Evolutionary conservation across 2,113 vertebrate species (phyloP).

Genomic region (Corvus moneduloides): DNA sequence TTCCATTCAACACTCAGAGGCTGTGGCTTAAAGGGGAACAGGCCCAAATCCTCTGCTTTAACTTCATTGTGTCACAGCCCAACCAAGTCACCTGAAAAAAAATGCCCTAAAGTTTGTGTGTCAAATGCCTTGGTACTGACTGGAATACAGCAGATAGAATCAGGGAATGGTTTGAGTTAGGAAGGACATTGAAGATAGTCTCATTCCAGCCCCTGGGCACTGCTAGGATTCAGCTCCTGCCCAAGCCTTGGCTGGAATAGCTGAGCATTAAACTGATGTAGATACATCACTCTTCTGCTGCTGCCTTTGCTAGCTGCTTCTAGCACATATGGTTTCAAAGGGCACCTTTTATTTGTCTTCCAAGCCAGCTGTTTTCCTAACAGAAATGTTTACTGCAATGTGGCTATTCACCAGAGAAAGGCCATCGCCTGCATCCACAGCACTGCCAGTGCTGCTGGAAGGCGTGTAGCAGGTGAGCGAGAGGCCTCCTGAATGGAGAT

Average conservation of each 20-base stretch:
- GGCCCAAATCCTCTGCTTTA: background rate
- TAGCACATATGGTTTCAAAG: background rate
- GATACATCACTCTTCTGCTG: background rate
- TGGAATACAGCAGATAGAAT: background rate
- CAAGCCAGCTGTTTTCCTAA: background rate
- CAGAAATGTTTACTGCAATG: background rate
- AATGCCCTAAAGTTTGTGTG: background rate
- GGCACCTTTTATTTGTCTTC: background rate
- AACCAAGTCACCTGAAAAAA: background rate
- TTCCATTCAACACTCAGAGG: background rate
- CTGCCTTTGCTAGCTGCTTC: background rate
- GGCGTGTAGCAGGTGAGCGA: accelerated
- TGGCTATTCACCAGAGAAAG: background rate
- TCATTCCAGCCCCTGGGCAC: background rate
- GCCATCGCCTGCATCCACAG: accelerated
- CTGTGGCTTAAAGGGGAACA: background rate
- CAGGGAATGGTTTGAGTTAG: background rate
- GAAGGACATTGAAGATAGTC: background rate
- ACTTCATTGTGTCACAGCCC: background rate
- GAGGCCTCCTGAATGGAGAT: background rate
- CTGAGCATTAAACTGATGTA: background rate
- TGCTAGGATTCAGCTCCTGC: background rate
- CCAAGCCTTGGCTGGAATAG: background rate
- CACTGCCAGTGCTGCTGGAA: background rate
- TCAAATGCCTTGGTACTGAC: background rate